Conservation (phyloP, 1,140 invertebrate species). For the Drosophila burlai region DNA sequence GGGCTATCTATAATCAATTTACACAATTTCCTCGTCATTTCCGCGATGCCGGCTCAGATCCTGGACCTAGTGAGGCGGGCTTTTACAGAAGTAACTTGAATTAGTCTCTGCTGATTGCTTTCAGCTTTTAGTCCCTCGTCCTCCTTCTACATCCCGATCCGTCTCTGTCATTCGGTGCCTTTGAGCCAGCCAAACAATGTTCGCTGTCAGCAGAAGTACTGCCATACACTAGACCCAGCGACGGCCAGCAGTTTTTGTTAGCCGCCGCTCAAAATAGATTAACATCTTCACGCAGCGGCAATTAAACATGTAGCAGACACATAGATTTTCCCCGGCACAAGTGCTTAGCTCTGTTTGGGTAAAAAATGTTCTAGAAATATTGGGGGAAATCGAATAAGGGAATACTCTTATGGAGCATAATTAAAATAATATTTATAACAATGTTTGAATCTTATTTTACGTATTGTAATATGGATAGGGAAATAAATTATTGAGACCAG, state of each 20-base stretch:
- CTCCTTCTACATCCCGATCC: constrained; percentile 1
- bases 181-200: constrained; percentile 55
- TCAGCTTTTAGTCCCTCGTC: constrained; percentile 37
- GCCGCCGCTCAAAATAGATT: constrained; percentile 53
- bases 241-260: constrained; percentile 47
- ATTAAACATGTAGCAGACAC: constrained; percentile 65
- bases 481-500: not conserved
- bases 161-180: constrained; percentile 38
- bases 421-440: too few species aligned
- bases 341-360: constrained; percentile 20
- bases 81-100: constrained; percentile 54
- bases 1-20: constrained; percentile 82
- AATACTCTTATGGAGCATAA: not conserved
- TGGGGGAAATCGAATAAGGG: not conserved
- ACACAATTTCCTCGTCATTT: constrained; percentile 76
- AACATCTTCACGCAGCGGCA: constrained; percentile 64
- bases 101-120: constrained; percentile 58
- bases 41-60: constrained; percentile 40
- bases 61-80: constrained; percentile 20
- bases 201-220: constrained; percentile 46
- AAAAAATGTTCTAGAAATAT: constrained; percentile 14
- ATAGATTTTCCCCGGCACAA: constrained; percentile 43
- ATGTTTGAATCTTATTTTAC: too few species aligned
- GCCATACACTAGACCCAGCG: constrained; percentile 11
- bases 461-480: too few species aligned